Percentiles rank a stretch among this genome's conserved stretches.
Evolutionary conservation across 2,113 vertebrate species (phyloP).

Genomic region (Steatornis caripensis): DNA sequence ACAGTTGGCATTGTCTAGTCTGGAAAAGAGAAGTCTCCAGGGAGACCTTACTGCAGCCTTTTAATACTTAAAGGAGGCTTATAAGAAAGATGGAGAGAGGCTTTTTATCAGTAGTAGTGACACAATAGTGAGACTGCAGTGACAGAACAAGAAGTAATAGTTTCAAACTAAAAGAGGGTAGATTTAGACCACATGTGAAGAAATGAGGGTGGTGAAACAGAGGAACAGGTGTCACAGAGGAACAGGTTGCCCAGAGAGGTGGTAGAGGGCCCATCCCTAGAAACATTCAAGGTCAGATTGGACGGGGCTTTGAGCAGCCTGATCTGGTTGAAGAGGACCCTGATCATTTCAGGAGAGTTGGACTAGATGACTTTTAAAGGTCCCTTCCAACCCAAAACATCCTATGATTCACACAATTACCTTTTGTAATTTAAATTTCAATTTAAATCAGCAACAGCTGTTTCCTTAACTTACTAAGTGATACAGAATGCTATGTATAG

Average conservation of each 20-base stretch:
- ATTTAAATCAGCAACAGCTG: neutral
- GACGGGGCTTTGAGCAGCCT: neutral
- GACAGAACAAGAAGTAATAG: neutral
- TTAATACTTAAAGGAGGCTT: neutral
- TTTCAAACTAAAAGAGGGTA: neutral
- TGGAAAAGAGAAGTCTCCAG: neutral
- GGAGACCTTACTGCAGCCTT: neutral
- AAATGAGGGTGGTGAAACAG: neutral
- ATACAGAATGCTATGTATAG: neutral
- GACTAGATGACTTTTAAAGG: neutral
- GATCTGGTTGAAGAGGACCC: too few relatives aligned
- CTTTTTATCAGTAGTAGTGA: neutral
- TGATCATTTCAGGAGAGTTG: neutral
- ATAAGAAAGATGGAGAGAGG: neutral
- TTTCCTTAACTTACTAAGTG: neutral
- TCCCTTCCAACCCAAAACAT: neutral
- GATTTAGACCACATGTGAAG: neutral
- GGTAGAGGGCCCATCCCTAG: neutral
- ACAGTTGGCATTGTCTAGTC: neutral
- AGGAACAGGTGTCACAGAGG: neutral
- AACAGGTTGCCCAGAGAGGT: neutral
- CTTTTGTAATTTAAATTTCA: neutral
- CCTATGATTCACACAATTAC: neutral
- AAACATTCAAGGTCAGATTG: neutral
- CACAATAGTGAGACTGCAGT: too few relatives aligned